Percentiles rank a stretch among this genome's conserved stretches.
phyloP scores from a whole-genome alignment of 2,888 invertebrate species.

The Campopleginae sp. region DNA sequence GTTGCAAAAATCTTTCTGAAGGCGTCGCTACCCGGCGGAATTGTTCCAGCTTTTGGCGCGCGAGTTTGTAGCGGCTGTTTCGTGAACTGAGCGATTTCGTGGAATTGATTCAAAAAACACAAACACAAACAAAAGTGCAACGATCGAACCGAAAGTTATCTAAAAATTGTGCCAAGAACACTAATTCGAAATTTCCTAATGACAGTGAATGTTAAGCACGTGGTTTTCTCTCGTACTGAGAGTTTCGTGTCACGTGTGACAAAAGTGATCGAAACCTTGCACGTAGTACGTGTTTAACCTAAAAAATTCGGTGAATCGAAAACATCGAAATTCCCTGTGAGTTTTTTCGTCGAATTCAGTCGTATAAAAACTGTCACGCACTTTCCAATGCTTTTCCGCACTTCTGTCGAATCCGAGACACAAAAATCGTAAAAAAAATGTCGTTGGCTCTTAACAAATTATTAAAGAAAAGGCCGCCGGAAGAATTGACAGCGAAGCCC shows the following conservation, averaged over 20 bases:
- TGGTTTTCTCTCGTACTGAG: background rate
- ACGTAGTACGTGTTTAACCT: background rate
- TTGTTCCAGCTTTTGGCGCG: background rate
- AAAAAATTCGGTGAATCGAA: background rate
- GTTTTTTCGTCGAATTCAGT: background rate
- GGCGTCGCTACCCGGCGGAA: background rate
- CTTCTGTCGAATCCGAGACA: background rate
- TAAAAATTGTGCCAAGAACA: background rate
- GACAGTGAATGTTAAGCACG: background rate
- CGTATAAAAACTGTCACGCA: background rate
- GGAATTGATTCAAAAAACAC: background rate
- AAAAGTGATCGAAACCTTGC: background rate
- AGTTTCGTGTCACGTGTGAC: background rate
- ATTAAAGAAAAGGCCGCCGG: conserved; percentile 72
- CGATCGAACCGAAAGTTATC: background rate
- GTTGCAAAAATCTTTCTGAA: background rate
- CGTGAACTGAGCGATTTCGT: background rate
- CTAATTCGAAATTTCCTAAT: background rate
- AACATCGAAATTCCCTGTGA: background rate
- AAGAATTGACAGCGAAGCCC: conserved; percentile 40
- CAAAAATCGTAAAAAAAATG: conserved; percentile 14
- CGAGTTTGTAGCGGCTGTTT: background rate
- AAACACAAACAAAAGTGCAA: background rate
- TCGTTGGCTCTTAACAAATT: conserved; percentile 77
- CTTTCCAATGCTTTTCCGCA: background rate